These are phyloP conservation scores for Dolichopus griseipennis DNA, from an alignment of 2,888 invertebrate genomes.

Conservation along the genomic window DNA sequence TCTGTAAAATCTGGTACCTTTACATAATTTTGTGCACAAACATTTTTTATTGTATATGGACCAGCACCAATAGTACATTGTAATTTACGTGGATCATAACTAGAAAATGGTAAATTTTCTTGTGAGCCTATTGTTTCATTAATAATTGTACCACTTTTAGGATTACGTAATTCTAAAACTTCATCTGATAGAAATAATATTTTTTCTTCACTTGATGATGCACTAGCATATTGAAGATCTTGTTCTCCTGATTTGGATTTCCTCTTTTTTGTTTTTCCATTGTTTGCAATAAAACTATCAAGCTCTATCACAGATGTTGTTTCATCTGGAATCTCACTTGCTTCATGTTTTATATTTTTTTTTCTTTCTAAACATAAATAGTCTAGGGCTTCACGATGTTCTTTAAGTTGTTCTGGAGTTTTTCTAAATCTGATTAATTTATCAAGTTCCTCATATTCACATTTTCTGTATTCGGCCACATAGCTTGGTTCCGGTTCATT, in stretches of 20 bases:
- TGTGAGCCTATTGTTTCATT: slow-evolving; percentile 33
- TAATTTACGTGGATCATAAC: slow-evolving; percentile 38
- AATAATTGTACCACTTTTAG: slow-evolving; percentile 36
- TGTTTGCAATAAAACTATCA: not conserved
- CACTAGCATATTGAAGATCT: not conserved
- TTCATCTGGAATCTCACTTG: not conserved
- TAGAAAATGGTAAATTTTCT: slow-evolving; percentile 29
- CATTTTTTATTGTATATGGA: slow-evolving; percentile 20
- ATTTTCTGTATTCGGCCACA: too few relatives aligned
- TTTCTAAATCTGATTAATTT: not conserved
- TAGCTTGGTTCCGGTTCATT: too few relatives aligned
- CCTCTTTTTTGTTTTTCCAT: not conserved
- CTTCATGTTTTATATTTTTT: not conserved
- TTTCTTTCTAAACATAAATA: not conserved
- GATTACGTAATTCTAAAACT: slow-evolving; percentile 15
- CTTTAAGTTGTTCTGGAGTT: not conserved
- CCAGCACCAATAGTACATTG: slow-evolving; percentile 25
- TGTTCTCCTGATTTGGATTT: not conserved
- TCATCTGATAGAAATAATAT: not conserved
- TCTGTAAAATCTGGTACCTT: slow-evolving; percentile 23
- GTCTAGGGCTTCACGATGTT: not conserved
- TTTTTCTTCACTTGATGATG: not conserved
- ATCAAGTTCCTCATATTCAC: not conserved
- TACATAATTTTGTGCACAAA: not conserved
- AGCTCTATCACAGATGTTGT: not conserved